Evolutionary conservation across 2,113 vertebrate species (phyloP), one percentile per base, ranked within the genome.

Genomic region (Limnothrissa miodon): DNA sequence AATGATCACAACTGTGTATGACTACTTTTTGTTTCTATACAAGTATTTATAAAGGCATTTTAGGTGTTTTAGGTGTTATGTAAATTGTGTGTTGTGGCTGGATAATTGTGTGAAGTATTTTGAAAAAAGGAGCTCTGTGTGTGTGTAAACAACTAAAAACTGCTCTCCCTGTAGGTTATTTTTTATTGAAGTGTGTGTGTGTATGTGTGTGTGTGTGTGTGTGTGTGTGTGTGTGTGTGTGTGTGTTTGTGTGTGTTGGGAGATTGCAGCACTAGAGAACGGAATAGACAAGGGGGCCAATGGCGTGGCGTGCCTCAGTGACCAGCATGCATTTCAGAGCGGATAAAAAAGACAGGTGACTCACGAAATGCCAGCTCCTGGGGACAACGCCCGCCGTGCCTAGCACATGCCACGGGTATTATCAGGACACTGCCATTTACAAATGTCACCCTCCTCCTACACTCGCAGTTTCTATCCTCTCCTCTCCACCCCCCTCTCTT

Each of bases 381-480:
- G 79, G 89, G 91, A 91, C 44, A 79, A 83, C 87, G 74, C 86
- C 81, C 87, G 59, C 59, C n/a, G 59, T 62, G 59, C 59, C 59
- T 29, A 89, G 87, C 90, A 89, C 92, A 90, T 90, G 88, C 83
- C 86, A 87, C 78, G 82, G 82, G 83, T 89, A 87, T 91, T 87
- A 88, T 90, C 80, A 74, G 90, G 89, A 92, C 87, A 74, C 78
- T 93, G 92, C 91, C 92, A 93, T 93, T 93, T 92, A 88, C 81
- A 94, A 94, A 94, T 93, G 92, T 93, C 92, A 93, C 87, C 87
- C 88, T 84, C 83, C 85, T 84, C 39, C 78, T 83, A 23, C 36
- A 42, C 78, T 5, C 9, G n/a, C 39, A 23, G 36, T 45, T 85
- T 80, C 84, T 89, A 86, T 85, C 81, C 86, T 86, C 80, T 48